Percentiles rank a stretch among this genome's conserved stretches.
phyloP scores from a whole-genome alignment of 2,113 vertebrate genomes.

The Rhinolophus sinicus region DNA sequence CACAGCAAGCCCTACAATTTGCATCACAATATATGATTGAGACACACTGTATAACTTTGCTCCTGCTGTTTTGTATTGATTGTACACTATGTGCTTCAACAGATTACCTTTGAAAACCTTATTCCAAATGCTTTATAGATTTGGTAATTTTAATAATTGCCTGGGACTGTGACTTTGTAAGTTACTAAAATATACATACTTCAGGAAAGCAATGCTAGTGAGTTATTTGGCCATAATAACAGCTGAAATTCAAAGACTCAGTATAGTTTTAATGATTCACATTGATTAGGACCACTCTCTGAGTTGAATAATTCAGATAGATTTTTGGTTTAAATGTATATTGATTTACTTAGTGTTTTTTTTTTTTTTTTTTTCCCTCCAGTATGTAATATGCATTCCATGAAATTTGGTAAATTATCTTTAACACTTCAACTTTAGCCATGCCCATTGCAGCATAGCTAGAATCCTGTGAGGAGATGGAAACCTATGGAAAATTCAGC shows the following conservation, averaged over 20 bases:
- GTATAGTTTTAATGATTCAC: not conserved
- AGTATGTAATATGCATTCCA: not conserved
- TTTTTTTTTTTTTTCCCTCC: not conserved
- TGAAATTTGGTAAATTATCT: slow-evolving; percentile 6
- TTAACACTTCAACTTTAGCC: not conserved
- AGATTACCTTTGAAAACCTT: slow-evolving; percentile 21
- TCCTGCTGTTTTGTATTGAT: slow-evolving; percentile 74
- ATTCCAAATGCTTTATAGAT: slow-evolving; percentile 56
- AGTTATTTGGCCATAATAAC: not conserved
- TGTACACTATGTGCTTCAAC: slow-evolving; percentile 58
- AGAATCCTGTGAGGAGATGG: not conserved
- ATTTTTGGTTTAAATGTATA: not conserved
- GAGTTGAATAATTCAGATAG: not conserved
- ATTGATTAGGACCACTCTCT: not conserved
- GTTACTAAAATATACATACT: not conserved
- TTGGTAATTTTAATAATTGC: slow-evolving; percentile 59
- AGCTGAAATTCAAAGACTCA: not conserved
- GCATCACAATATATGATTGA: slow-evolving; percentile 57
- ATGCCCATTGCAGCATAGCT: not conserved
- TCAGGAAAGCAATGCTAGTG: not conserved
- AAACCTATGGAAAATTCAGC: not conserved
- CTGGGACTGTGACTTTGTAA: not conserved
- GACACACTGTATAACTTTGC: not conserved
- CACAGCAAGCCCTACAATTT: slow-evolving; percentile 72
- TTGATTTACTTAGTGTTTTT: not conserved